A percentile compares a stretch with the other conserved stretches of the same genome.
phyloP scores from a whole-genome alignment of 2,797 vertebrate genomes.

The Knipowitschia caucasica region DNA sequence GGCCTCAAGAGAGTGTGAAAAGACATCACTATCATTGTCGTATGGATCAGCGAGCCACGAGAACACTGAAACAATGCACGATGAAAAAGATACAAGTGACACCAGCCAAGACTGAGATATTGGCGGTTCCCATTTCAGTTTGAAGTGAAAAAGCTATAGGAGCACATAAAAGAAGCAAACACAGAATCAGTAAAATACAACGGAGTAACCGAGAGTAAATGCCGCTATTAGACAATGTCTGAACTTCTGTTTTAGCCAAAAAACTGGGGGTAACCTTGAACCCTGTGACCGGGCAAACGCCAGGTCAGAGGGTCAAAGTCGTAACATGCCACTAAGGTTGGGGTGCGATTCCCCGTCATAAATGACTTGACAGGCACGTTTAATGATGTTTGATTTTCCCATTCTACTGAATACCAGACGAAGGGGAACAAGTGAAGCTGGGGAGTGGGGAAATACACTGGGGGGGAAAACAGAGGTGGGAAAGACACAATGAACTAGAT shows the following conservation, averaged over 20 bases:
- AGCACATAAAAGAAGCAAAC: neutral
- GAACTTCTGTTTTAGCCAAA: neutral
- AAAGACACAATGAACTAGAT: neutral
- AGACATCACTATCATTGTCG: neutral
- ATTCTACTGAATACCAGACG: conserved; percentile 3
- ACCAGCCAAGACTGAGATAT: neutral
- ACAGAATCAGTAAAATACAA: too few species aligned
- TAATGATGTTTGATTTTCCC: conserved; percentile 58
- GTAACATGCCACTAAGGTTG: neutral
- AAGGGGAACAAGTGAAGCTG: neutral
- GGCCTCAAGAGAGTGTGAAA: neutral
- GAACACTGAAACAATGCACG: neutral
- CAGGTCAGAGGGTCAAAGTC: conserved; percentile 8
- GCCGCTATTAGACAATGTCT: too few species aligned
- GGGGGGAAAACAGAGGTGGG: too few species aligned
- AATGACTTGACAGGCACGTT: conserved; percentile 19
- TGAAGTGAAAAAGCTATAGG: neutral
- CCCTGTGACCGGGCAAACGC: neutral
- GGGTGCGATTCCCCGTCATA: conserved; percentile 23
- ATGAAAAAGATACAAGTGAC: neutral
- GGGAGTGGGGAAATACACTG: neutral
- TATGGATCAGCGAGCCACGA: neutral
- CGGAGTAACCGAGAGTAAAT: too few species aligned
- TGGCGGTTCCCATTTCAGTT: neutral
- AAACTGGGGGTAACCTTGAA: neutral